A percentile compares a stretch with the other conserved stretches of the same genome.
Conservation (phyloP, 2,113 vertebrate genomes). For the Pseudolaguvia tuberculata region DNA sequence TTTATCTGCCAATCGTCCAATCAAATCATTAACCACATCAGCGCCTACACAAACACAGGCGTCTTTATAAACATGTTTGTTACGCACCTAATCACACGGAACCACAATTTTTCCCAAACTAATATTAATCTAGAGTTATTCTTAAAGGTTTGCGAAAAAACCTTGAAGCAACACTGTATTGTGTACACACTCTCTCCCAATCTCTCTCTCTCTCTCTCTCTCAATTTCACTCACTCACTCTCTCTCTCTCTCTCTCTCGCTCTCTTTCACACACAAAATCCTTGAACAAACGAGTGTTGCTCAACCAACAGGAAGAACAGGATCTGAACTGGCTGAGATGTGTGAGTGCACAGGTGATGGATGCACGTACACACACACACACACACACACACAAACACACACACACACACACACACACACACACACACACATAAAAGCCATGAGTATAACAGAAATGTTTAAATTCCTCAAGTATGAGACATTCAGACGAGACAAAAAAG, state of each 20-base stretch:
- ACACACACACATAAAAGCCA: background rate
- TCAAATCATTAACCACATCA: background rate
- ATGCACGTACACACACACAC: constrained; percentile 37
- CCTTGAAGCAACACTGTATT: constrained; percentile 5
- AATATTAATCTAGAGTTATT: background rate
- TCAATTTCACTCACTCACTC: constrained; percentile 8
- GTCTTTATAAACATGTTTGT: background rate
- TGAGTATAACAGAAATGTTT: constrained; percentile 16
- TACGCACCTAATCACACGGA: background rate
- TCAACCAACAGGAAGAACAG: constrained; percentile 71
- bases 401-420: constrained; percentile 10
- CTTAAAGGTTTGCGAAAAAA: background rate
- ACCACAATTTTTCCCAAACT: background rate
- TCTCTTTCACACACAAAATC: constrained; percentile 6
- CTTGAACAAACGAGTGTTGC: constrained; percentile 67
- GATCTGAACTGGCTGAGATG: constrained; percentile 49
- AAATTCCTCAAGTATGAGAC: constrained; percentile 27
- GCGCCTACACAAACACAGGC: background rate
- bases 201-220: constrained; percentile 26
- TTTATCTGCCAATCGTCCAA: background rate
- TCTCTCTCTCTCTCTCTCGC: constrained; percentile 26
- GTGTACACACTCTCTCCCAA: constrained; percentile 8
- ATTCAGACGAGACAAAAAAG: background rate
- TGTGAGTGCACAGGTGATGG: constrained; percentile 26
- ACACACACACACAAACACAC: constrained; percentile 19